Evolutionary conservation across 2,113 vertebrate species (phyloP).

Genomic region (Spheniscus mendiculus): DNA sequence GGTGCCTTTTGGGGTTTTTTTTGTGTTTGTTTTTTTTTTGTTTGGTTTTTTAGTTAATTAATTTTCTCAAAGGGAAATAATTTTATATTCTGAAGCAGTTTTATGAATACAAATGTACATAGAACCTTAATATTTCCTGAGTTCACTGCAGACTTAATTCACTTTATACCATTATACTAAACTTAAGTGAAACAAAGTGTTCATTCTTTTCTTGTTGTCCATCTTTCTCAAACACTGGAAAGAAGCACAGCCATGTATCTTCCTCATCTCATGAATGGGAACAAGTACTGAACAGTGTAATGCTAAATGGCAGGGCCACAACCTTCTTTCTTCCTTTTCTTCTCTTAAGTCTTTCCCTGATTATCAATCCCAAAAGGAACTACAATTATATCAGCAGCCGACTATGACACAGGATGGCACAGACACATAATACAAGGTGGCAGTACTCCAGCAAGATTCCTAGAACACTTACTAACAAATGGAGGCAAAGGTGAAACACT

Average conservation of each 20-base stretch:
- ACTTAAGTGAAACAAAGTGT: neutral
- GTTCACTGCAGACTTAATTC: neutral
- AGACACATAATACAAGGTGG: neutral
- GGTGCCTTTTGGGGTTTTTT: neutral
- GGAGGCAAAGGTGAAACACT: neutral
- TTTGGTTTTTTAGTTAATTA: neutral
- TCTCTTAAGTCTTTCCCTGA: neutral
- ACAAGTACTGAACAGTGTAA: neutral
- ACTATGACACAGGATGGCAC: neutral
- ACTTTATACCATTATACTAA: neutral
- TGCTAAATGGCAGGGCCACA: neutral
- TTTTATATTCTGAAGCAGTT: neutral
- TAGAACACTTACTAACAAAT: neutral
- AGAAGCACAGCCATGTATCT: neutral
- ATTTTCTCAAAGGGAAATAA: neutral
- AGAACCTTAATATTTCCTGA: neutral
- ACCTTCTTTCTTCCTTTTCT: neutral
- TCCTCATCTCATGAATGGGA: neutral
- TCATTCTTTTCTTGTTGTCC: neutral
- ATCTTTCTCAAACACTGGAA: neutral
- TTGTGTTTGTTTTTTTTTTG: neutral
- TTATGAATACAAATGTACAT: neutral
- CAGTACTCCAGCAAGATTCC: neutral
- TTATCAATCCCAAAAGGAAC: neutral
- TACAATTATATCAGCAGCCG: neutral